Evolutionary conservation across 2,113 vertebrate genomes (phyloP), one percentile per base, ranked within the genome.

Genomic region (Leptobrachium leishanense): DNA sequence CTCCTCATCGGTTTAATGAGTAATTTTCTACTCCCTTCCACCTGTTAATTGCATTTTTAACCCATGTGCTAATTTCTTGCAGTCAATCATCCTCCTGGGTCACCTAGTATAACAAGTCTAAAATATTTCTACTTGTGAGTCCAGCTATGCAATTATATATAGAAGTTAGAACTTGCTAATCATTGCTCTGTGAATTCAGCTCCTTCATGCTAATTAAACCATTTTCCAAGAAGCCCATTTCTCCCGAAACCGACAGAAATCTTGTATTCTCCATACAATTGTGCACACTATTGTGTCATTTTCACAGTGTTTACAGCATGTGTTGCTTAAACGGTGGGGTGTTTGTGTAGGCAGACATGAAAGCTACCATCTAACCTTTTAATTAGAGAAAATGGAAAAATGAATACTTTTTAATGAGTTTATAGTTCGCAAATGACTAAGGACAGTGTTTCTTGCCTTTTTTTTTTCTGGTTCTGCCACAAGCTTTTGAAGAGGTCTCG

Each of bases 181-280:
- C 83, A 63, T 76, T 74, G 74, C 75, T 82, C 54, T 81, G 31
- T 76, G 59, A 81, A 40, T 20, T 75, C 63, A 46, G 74, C 76
- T 84, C 31, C 53, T 63, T 77, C 8, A 65, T 68, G 7, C 5
- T 82, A 75, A 77, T 59, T 79, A 71, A 55, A 81, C 44, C 70
- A 75, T 39, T 77, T 12, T 75, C 54, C 77, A 41, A 77, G 72
- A 72, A 68, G 75, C 2, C 3, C 59, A 13, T 72, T 69, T 43
- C n/a, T 64, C 68, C 20, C 20, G 20, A 6, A 5, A 31, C 74
- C 12, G 77, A 57, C 63, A 59, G 46, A 59, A 66, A 11, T 8
- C 54, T 70, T 13, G n/a, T 62, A 55, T 44, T 39, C 40, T 44
- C 43, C 13, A 3, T 15, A 44, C 44, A 44, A 31, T 12, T 55